Base-by-base conservation (phyloP, 2,888 invertebrate genomes). In the Podabrus alpinus region DNA sequence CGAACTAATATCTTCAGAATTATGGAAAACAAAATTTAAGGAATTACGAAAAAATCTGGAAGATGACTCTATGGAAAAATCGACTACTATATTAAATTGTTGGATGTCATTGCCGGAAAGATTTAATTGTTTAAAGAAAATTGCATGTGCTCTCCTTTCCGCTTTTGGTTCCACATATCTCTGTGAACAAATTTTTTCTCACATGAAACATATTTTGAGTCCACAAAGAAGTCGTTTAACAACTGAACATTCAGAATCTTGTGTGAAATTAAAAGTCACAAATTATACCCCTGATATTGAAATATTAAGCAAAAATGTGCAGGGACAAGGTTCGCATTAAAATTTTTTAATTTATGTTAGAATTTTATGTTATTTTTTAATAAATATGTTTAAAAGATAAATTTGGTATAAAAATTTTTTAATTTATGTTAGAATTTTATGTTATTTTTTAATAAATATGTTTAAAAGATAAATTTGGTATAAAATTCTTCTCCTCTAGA, bases 121-220 rank as follows among this genome's bases (percentile, higher is more conserved):
- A 66, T 66, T 70, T 70, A 25, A 64, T 71, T n/a, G n/a, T n/a
- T n/a, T n/a, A n/a, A n/a, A n/a, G n/a, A n/a, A n/a, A n/a, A n/a
- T n/a, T n/a, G n/a, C n/a, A n/a, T n/a, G n/a, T n/a, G n/a, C n/a
- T n/a, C n/a, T n/a, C n/a, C n/a, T n/a, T n/a, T n/a, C n/a, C n/a
- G n/a, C n/a, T n/a, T n/a, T n/a, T n/a, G n/a, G n/a, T n/a, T n/a
- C n/a, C n/a, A n/a, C n/a, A n/a, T n/a, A n/a, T n/a, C n/a, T n/a
- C n/a, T n/a, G n/a, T n/a, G n/a, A n/a, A n/a, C n/a, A n/a, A n/a
- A n/a, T n/a, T n/a, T n/a, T n/a, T n/a, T n/a, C n/a, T n/a, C n/a
- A n/a, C n/a, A n/a, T n/a, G n/a, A n/a, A n/a, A 74, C 60, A 69
- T 68, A 73, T 73, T 73, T 70, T 73, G 69, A 73, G 66, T 59